Conservation (phyloP, 2,797 vertebrate species). For the Graptemys geographica region DNA sequence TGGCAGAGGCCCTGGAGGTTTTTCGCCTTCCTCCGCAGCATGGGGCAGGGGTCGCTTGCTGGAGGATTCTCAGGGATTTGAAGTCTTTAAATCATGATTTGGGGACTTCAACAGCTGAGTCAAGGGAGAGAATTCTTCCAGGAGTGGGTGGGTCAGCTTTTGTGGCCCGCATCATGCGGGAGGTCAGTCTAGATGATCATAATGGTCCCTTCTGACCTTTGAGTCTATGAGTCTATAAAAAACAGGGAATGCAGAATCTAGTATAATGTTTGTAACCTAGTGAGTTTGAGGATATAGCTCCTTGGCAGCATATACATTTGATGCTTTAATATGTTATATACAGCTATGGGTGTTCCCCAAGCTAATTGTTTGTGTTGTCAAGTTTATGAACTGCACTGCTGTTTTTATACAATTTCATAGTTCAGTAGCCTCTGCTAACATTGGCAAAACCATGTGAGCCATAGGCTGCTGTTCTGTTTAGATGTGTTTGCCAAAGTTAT, state of each 20-base stretch:
- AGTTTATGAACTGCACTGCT: neutral
- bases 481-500: neutral
- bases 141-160: no score
- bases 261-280: neutral
- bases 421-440: neutral
- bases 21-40: no score
- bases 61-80: no score
- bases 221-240: neutral
- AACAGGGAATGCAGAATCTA: conserved; percentile 38
- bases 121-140: no score
- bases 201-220: no score
- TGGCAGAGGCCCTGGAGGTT: no score
- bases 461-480: neutral
- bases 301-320: neutral
- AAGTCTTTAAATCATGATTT: no score
- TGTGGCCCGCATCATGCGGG: no score
- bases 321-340: neutral
- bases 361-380: neutral
- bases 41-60: no score
- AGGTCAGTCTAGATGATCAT: no score
- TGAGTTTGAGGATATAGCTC: neutral
- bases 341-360: neutral
- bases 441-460: neutral
- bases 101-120: no score
- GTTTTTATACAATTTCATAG: neutral